Base-by-base conservation (phyloP, 2,888 invertebrate species). In the Alloscopus bannaensis region DNA sequence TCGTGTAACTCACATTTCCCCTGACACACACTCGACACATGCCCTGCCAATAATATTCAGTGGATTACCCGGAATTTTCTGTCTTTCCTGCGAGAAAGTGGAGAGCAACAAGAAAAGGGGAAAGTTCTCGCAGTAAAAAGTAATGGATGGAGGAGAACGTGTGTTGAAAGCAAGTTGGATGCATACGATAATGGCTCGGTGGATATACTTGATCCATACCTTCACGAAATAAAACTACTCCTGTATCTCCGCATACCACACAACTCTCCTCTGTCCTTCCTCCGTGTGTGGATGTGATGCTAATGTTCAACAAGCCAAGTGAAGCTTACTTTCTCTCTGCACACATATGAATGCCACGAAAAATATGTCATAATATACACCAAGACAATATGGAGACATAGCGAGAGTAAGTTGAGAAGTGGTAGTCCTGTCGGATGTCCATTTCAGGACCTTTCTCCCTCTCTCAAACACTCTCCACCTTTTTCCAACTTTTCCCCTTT, bases 121-220 rank as follows among this genome's bases (percentile, higher is more conserved):
- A 50, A 68, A 76, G 68, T 76, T 75, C 31, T 26, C 11, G 68
- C 52, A 52, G 52, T 76, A 76, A 76, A 76, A 76, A 76, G 66
- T 68, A 76, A 76, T 76, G 75, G 75, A 76, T 62, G 68, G 52
- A 64, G 64, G 40, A 55, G 60, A 68, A 59, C 68, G 36, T 45
- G 70, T 55, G 68, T 52, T 62, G 50, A 60, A 75, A 68, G 42
- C 52, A 52, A 28, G 66, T 24, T 18, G 22, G 42, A 65, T 52
- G 20, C 20, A 29, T 65, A 47, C 13, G 31, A 52, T 55, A 42
- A 31, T 31, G 22, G 50, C 36, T 36, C 36, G 36, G 6, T 36
- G 36, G 36, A 45, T 45, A 16, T 45, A 11, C n/a, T 36, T 36
- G 6, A 45, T 45, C 3, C 45, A 31, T 66, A 52, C 13, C 52